Percentiles rank a stretch among this genome's conserved stretches.
Conservation (phyloP, 2,797 vertebrate species). For the Darevskia nairensis region DNA sequence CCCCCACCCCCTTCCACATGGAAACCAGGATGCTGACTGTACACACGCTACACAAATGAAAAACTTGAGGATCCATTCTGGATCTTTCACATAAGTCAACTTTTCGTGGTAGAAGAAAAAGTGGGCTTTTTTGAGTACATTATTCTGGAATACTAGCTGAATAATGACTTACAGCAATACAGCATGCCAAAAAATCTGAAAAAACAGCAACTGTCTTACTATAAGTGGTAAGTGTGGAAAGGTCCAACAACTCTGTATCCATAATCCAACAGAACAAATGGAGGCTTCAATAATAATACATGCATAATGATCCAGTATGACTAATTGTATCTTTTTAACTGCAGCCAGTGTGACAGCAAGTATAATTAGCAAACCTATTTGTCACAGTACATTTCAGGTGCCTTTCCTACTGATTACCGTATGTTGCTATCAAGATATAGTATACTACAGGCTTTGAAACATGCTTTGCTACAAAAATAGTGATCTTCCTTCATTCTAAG, state of each 20-base stretch:
- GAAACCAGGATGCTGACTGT: no score
- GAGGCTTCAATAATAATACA: neutral
- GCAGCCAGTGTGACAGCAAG: neutral
- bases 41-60: no score
- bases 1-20: no score
- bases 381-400: neutral
- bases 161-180: no score
- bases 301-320: neutral
- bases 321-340: neutral
- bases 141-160: no score
- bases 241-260: neutral
- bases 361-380: neutral
- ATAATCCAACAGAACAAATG: neutral
- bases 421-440: neutral
- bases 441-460: neutral
- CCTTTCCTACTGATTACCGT: neutral
- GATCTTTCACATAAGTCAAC: no score
- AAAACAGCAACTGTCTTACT: no score
- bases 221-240: no score
- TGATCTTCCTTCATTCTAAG: neutral
- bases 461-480: neutral
- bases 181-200: no score
- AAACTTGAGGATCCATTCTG: no score
- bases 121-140: no score
- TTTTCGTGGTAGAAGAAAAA: no score